Percentiles rank a stretch among this genome's conserved stretches.
Conservation (phyloP, 2,113 vertebrate genomes). For the Sylvilagus bachmani region DNA sequence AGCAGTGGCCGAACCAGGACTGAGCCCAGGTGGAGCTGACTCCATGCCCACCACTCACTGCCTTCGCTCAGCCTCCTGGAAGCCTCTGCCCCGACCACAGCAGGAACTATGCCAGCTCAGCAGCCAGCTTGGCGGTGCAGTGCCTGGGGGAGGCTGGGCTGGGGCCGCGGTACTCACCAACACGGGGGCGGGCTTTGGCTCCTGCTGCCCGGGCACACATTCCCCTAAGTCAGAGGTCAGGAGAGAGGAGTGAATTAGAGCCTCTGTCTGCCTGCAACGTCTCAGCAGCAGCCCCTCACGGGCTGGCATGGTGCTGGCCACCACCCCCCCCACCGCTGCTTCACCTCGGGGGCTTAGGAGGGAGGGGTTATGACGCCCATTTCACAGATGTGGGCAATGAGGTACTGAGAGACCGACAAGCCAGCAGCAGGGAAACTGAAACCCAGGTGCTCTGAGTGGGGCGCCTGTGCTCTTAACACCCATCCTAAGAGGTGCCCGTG, state of each 20-base stretch:
- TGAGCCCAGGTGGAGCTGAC: neutral
- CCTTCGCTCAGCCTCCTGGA: neutral
- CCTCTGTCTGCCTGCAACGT: too few species aligned
- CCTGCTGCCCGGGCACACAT: constrained; percentile 90
- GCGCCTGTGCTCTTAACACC: too few species aligned
- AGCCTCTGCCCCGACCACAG: neutral
- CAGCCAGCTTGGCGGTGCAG: neutral
- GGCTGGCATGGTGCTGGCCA: too few species aligned
- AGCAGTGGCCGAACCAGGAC: neutral
- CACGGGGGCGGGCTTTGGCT: neutral
- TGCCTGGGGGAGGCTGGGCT: accelerated
- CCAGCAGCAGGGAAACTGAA: neutral
- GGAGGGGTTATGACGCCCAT: neutral
- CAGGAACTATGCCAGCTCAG: neutral
- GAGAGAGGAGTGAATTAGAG: constrained; percentile 31
- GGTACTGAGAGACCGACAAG: neutral
- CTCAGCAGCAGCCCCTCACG: too few species aligned
- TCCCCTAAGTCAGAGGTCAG: constrained; percentile 86
- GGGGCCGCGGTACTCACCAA: constrained; percentile 73
- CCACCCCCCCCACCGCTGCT: neutral
- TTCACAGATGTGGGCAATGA: constrained; percentile 16
- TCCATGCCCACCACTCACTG: neutral
- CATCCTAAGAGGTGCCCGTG: neutral
- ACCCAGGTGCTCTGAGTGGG: neutral
- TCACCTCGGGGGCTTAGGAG: neutral